Percentiles rank a stretch among this genome's conserved stretches.
Evolutionary conservation across 2,113 vertebrate genomes (phyloP).

Genomic region (Eclectus roratus): DNA sequence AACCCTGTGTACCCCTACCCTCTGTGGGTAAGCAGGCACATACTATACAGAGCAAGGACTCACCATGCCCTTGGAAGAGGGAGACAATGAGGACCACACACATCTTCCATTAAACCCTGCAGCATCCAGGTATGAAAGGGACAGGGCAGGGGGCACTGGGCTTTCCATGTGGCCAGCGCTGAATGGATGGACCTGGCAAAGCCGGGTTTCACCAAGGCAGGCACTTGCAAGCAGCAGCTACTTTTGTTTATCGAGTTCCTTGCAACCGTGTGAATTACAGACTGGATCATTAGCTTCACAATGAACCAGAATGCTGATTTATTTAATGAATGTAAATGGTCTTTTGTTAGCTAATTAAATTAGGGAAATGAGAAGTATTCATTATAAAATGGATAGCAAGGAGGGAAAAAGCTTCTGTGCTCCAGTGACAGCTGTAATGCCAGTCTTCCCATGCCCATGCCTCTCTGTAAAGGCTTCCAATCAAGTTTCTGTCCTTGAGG

Average conservation of each 20-base stretch:
- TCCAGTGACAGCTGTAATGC: neutral
- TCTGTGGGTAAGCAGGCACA: neutral
- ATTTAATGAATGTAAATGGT: conserved; percentile 65
- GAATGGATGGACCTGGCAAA: neutral
- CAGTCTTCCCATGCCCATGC: neutral
- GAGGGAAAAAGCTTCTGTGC: neutral
- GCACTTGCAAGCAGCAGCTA: neutral
- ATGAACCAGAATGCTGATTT: conserved; percentile 58
- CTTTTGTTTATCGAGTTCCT: conserved; percentile 49
- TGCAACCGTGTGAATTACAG: conserved; percentile 16
- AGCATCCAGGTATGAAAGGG: neutral
- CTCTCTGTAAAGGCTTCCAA: neutral
- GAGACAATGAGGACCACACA: neutral
- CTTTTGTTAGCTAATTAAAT: conserved; percentile 52
- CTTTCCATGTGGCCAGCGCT: neutral
- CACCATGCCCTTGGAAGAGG: neutral
- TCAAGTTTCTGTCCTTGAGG: neutral
- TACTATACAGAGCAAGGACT: neutral
- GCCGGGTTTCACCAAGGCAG: neutral
- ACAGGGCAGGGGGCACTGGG: neutral
- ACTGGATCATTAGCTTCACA: conserved; percentile 62
- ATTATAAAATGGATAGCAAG: conserved; percentile 7
- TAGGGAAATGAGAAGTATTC: conserved; percentile 48
- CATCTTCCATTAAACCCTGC: neutral
- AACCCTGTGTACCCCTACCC: neutral